A percentile compares a stretch with the other conserved stretches of the same genome.
Conservation (phyloP, 2,113 vertebrate genomes). For the Limnothrissa miodon region DNA sequence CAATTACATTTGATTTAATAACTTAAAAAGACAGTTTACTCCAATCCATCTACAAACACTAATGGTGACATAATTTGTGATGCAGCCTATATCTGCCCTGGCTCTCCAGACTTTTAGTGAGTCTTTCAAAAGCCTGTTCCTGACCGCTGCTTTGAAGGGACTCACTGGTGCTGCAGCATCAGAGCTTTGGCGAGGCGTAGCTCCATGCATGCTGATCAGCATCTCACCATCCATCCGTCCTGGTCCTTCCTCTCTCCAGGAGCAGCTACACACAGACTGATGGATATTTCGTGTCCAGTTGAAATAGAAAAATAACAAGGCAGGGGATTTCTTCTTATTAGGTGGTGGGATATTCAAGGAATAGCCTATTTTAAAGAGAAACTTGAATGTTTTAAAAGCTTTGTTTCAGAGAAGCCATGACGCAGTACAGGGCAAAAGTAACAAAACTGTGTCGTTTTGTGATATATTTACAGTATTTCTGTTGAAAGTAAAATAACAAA, state of each 20-base stretch:
- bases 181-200: neutral
- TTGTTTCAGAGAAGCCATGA: no score
- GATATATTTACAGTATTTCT: no score
- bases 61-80: neutral
- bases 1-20: neutral
- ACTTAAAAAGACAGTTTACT: neutral
- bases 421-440: no score
- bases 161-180: neutral
- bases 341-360: no score
- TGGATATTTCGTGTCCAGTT: no score
- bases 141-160: neutral
- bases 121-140: neutral
- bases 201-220: neutral
- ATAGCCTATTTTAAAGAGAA: no score
- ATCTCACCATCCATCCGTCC: neutral
- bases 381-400: no score
- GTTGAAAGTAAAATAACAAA: no score
- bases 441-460: no score
- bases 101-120: neutral
- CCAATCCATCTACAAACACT: neutral
- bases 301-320: no score
- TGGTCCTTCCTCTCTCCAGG: neutral
- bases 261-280: neutral
- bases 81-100: neutral
- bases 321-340: no score